Conservation (phyloP, 2,797 vertebrate species). For the Microctenopoma lineatum region DNA sequence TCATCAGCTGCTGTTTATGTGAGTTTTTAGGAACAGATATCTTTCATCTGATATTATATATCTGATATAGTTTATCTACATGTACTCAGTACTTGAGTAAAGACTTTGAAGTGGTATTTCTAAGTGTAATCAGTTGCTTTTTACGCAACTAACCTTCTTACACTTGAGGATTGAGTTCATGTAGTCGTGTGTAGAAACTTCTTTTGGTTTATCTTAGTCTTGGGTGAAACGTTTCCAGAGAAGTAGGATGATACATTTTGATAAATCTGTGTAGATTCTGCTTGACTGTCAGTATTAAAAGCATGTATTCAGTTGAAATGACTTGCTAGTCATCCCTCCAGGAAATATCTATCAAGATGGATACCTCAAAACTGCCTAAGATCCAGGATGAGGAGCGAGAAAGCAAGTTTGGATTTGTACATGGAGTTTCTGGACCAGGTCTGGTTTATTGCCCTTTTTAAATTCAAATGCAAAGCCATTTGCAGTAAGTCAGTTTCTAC, state of each 20-base stretch:
- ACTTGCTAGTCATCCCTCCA: not conserved
- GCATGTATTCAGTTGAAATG: not conserved
- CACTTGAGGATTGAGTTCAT: too few species aligned
- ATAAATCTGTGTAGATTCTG: not conserved
- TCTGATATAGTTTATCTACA: too few species aligned
- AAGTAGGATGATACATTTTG: not conserved
- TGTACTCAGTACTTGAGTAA: too few species aligned
- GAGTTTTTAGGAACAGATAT: too few species aligned
- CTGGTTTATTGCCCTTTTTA: constrained; percentile 31
- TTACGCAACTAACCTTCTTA: too few species aligned
- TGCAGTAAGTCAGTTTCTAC: not conserved
- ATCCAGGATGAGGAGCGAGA: constrained; percentile 92
- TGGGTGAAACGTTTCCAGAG: too few species aligned
- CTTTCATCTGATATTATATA: too few species aligned
- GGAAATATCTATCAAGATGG: constrained; percentile 80
- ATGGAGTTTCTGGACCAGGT: constrained; percentile 96
- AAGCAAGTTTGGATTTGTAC: constrained; percentile 90
- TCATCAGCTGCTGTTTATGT: too few species aligned
- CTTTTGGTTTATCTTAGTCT: too few species aligned
- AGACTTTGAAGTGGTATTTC: too few species aligned
- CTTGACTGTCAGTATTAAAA: not conserved
- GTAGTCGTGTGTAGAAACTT: too few species aligned
- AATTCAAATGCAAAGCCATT: not conserved
- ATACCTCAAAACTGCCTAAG: constrained; percentile 92
- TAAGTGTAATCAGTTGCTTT: too few species aligned